Evolutionary conservation across 30 jellyfish, hydroid and myxozoan genomes (phyloP).

Genomic region (Chironex yamaguchii): DNA sequence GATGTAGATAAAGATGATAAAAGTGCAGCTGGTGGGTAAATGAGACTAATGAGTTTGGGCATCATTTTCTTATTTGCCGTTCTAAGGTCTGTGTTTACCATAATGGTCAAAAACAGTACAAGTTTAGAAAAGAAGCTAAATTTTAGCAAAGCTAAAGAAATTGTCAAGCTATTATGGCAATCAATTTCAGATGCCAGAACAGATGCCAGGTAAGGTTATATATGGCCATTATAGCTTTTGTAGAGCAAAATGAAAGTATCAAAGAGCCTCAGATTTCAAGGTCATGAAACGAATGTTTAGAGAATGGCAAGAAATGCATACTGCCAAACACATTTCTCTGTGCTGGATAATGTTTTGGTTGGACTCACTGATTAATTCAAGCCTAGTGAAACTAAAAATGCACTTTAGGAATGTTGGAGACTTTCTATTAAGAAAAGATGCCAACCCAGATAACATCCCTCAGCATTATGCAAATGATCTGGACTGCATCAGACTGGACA

Average conservation of each 20-base stretch:
- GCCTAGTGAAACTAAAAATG: neutral
- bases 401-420: neutral
- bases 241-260: neutral
- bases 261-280: neutral
- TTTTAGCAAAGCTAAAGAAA: slow-evolving; percentile 48
- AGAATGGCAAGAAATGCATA: neutral
- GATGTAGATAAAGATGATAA: slow-evolving; percentile 61
- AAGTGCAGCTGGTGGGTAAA: slow-evolving; percentile 65
- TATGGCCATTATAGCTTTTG: slow-evolving; percentile 3
- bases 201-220: slow-evolving; percentile 18
- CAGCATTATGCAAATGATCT: neutral
- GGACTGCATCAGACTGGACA: slow-evolving; percentile 2
- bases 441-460: neutral
- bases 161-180: neutral
- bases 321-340: neutral
- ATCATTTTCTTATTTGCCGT: slow-evolving; percentile 29
- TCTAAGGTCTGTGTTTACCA: slow-evolving; percentile 61
- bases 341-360: neutral
- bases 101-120: slow-evolving; percentile 56
- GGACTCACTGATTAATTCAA: neutral
- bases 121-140: slow-evolving; percentile 37
- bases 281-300: too few relatives aligned
- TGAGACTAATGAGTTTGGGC: slow-evolving; percentile 51
- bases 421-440: neutral
- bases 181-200: slow-evolving; percentile 44